Conservation (phyloP, 2,888 invertebrate species). For the Pollenia labialis region DNA sequence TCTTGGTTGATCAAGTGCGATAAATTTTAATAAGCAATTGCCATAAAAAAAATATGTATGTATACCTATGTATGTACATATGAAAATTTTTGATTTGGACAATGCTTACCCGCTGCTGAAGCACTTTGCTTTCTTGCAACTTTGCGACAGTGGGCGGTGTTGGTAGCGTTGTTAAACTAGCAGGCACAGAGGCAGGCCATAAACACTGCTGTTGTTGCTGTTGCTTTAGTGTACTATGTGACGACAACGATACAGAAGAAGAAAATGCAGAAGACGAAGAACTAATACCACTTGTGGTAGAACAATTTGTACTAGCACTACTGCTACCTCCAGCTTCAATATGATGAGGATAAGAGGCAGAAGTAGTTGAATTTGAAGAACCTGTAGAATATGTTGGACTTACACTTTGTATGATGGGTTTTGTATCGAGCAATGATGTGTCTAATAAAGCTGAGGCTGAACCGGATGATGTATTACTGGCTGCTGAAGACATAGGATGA, state of each 20-base stretch:
- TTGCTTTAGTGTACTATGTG: constrained; percentile 71
- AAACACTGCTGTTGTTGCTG: constrained; percentile 59
- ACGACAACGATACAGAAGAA: constrained; percentile 71
- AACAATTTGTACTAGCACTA: constrained; percentile 67
- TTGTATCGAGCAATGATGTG: constrained; percentile 87
- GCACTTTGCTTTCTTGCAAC: constrained; percentile 87
- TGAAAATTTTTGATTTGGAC: constrained; percentile 56
- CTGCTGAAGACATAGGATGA: constrained; percentile 80
- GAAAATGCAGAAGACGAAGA: constrained; percentile 73
- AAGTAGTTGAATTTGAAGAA: constrained; percentile 60
- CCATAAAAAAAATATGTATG: constrained; percentile 47
- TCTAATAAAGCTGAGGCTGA: constrained; percentile 85
- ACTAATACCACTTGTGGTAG: constrained; percentile 64
- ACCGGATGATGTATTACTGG: constrained; percentile 86
- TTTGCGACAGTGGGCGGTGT: constrained; percentile 79
- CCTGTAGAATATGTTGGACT: constrained; percentile 85
- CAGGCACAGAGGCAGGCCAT: constrained; percentile 69
- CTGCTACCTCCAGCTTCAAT: constrained; percentile 26
- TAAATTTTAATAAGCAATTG: constrained; percentile 10
- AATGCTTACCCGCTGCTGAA: constrained; percentile 94
- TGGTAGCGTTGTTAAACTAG: constrained; percentile 76
- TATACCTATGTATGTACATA: constrained; percentile 5
- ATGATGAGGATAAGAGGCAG: constrained; percentile 34
- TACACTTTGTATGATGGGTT: constrained; percentile 91
- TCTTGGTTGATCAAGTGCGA: too few species aligned